Percentiles rank a stretch among this genome's conserved stretches.
phyloP scores from a whole-genome alignment of 2,797 vertebrate genomes.

The Lutjanus argentimaculatus region DNA sequence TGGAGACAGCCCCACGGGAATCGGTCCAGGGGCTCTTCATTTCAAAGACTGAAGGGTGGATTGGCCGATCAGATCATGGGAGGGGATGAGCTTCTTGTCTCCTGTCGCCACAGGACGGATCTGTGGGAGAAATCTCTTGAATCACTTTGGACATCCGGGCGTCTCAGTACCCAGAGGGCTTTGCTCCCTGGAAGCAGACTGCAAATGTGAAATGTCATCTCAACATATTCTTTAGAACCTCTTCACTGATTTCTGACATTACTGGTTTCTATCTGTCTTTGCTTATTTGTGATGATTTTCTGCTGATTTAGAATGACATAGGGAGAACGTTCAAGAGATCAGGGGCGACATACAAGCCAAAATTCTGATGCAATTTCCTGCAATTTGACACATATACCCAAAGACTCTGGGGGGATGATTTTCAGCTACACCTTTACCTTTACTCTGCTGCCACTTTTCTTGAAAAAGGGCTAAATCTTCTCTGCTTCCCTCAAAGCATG shows the following conservation, averaged over 20 bases:
- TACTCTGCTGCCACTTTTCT: too few relatives aligned
- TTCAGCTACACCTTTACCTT: too few relatives aligned
- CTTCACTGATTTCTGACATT: slow-evolving; percentile 13
- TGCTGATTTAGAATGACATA: not conserved
- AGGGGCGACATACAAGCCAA: too few relatives aligned
- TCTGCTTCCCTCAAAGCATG: too few relatives aligned
- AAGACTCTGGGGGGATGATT: too few relatives aligned
- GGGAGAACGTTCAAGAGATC: too few relatives aligned
- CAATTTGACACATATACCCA: too few relatives aligned
- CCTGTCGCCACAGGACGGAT: slow-evolving; percentile 36
- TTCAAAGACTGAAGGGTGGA: slow-evolving; percentile 20
- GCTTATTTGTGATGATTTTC: not conserved
- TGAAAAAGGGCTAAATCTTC: too few relatives aligned
- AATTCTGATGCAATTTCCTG: too few relatives aligned
- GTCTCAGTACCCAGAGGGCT: slow-evolving; percentile 19
- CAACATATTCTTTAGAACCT: slow-evolving; percentile 20
- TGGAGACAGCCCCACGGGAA: slow-evolving; percentile 22
- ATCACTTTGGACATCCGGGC: slow-evolving; percentile 53
- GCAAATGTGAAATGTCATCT: slow-evolving; percentile 39
- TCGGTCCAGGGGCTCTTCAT: slow-evolving; percentile 3
- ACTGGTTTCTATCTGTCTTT: not conserved
- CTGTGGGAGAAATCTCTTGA: slow-evolving; percentile 19
- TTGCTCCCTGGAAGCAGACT: slow-evolving; percentile 24
- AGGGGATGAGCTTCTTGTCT: slow-evolving; percentile 31
- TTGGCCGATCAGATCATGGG: slow-evolving; percentile 49